Base-by-base conservation (phyloP, 92 coral and sea anemone genomes). In the Epizoanthus illoricatus region DNA sequence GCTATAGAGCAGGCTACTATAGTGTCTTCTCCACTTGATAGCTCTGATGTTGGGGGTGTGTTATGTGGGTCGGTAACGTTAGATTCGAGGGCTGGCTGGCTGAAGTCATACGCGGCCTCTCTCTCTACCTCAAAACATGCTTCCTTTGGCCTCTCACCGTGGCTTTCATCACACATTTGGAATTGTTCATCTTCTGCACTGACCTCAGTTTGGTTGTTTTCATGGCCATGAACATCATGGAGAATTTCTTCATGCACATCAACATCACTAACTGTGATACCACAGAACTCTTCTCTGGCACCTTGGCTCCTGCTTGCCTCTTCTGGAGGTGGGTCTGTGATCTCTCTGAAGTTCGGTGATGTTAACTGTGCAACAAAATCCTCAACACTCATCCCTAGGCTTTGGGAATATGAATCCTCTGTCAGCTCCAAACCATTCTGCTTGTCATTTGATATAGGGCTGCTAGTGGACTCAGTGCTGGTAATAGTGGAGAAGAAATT, bases 301-400 rank as follows among this genome's bases (percentile, higher is more conserved):
- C 36, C 8, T 16, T 24, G 43, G 45, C 28, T 20, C 11, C 10
- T 11, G 55, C 43, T 20, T 54, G 12, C 36, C 7, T 21, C 60
- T 11, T 7, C 13, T 54, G 17, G 40, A 19, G 24, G 79, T 24
- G 36, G 59, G 17, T 47, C 18, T 13, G 57, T 24, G 13, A 42
- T 40, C 16, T 78, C 82, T 43, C 69, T 78, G 72, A 61, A 21
- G 82, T 63, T 78, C 4, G 81, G 81, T 20, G 81, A 75, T 43
- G 69, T 58, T 43, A 60, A 39, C 23, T 78, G 82, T 43, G 71
- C 82, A 62, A 78, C 82, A 78, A 63, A 78, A 43, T 78, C 82
- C 62, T 61, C 71, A 23, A 62, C 60, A 9, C 60, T 42, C 71
- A 78, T 62, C 57, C 41, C 65, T 36, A 72, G 71, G 66, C 71